Base-by-base conservation (phyloP, 2,888 invertebrate genomes). In the Ornithoptera priamus region DNA sequence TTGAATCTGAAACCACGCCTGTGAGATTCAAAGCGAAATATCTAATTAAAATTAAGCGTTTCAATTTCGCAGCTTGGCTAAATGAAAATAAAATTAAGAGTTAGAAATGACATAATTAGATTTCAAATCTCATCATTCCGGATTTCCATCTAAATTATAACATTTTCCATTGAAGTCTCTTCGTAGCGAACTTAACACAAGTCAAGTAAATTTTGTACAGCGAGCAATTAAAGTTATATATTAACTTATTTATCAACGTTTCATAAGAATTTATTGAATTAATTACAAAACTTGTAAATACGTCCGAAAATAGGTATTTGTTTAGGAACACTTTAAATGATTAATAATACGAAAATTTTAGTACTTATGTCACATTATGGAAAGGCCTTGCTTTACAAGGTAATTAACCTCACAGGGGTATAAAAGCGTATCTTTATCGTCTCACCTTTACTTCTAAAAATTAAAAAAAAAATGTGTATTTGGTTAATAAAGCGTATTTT, bases 71-170 rank as follows among this genome's bases (percentile, higher is more conserved):
- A 39, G 18, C 39, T 15, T 39, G 22, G 12, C 50, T 58, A 57
- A 68, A 68, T 59, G 42, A 58, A 68, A 62, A 63, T 59, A 63
- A 58, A 56, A 62, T 68, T 62, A 59, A 63, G 68, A 63, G 42
- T 68, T 68, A 58, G 24, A 56, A 67, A 67, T 67, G 24, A 30
- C n/a, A 18, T 58, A 68, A 68, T 68, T 36, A 61, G 61, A 67
- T 62, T 67, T 67, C 53, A 20, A 22, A 60, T 56, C 53, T 50
- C 61, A 59, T 65, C 65, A 46, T 65, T 57, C 42, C 15, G 57
- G 15, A 30, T 30, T 60, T 60, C 39, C 46, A 63, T 50, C 24
- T 50, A 18, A 56, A 63, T 36, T 64, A 39, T n/a, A 64, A 64
- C 39, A 53, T 57, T 18, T 36, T 56, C 30, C 36, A 64, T 56